Conservation (phyloP, 2,888 invertebrate genomes). For the Periphyllus acericola region DNA sequence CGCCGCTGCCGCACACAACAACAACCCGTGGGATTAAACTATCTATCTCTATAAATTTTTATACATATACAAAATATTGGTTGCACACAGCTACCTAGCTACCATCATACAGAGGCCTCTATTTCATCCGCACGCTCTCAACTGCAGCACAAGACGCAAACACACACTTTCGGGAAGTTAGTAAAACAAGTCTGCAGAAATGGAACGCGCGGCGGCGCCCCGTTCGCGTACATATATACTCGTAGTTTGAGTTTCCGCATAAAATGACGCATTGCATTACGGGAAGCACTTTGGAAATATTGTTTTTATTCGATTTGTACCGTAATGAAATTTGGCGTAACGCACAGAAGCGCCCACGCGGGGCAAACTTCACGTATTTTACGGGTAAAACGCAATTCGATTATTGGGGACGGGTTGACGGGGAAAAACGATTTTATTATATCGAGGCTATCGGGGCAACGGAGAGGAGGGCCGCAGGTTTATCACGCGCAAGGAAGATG, state of each 20-base stretch:
- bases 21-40: slow-evolving; percentile 33
- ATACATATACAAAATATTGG: background rate
- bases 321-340: slow-evolving; percentile 22
- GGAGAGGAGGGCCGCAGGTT: background rate
- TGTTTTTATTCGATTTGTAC: slow-evolving; percentile 13
- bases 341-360: background rate
- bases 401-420: background rate
- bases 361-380: slow-evolving; percentile 23
- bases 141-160: background rate
- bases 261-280: background rate
- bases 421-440: background rate
- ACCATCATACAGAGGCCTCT: background rate
- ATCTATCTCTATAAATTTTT: background rate
- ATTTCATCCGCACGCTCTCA: no score
- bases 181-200: background rate
- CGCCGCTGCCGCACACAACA: background rate
- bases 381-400: slow-evolving; percentile 22
- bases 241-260: background rate
- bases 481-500: background rate
- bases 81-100: background rate
- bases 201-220: background rate
- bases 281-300: slow-evolving; percentile 45
- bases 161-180: background rate
- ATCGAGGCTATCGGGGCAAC: background rate
- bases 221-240: background rate